Evolutionary conservation across 2,113 vertebrate species (phyloP), one percentile per base, ranked within the genome.

Genomic region (Condylura cristata): DNA sequence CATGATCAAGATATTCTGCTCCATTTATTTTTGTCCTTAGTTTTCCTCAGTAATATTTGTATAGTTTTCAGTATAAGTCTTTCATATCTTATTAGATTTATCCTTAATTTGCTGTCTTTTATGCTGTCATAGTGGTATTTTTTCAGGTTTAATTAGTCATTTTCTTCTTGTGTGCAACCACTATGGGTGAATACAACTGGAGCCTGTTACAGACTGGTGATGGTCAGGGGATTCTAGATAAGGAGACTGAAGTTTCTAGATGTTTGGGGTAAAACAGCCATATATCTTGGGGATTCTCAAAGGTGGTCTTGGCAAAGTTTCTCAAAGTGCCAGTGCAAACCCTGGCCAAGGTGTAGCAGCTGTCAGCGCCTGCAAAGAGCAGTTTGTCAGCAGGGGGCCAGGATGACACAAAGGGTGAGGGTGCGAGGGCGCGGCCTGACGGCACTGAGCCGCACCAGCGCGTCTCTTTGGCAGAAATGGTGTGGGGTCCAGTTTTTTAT

Each of bases 1-100:
- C 58, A 75, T 48, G 18, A 66, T 4, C 16, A 88, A 65, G 66
- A 68, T 48, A 0, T 88, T 46, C 66, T 34, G n/a, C 32, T 85
- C 39, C 46, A 81, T 86, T 81, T 68, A 26, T 65, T 76, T 93
- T 84, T 94, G 60, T 83, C 28, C 89, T 37, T 58, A 68, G 34
- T 83, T 75, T 83, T n/a, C 11, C 17, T 68, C 32, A 83, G 30
- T 28, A 65, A 65, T 74, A 48, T 71, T 76, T 74, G 48, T 93
- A 14, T 68, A 60, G 39, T 84, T 66, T 93, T 82, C 22, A 83
- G n/a, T 51, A 41, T 17, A 70, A 39, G 41, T 60, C n/a, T 76
- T 84, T 94, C 44, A 70, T 53, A 11, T 85, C 79, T 80, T 71
- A 39, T 34, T 85, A 79, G 44, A 34, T 71, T 78, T 90, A 68